phyloP scores from a whole-genome alignment of 2,888 invertebrate species.

The Deilephila porcellus region DNA sequence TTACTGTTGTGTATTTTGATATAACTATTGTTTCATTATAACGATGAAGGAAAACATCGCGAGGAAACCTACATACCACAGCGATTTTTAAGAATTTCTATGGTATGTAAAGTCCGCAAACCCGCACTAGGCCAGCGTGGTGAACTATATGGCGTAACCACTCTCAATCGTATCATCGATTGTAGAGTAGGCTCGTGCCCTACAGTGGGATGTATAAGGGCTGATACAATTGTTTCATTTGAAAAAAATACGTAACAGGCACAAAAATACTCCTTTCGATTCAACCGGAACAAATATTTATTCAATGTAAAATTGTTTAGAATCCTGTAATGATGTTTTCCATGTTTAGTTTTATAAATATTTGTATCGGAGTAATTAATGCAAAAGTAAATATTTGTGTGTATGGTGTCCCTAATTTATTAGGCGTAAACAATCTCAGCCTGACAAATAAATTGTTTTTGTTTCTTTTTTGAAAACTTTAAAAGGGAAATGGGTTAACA shows the following conservation, averaged over 20 bases:
- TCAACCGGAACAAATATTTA: background rate
- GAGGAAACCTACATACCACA: too few species aligned
- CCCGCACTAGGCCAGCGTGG: too few species aligned
- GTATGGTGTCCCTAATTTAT: background rate
- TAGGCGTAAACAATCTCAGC: background rate
- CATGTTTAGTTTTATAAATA: background rate
- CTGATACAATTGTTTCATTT: background rate
- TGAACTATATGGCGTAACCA: too few species aligned
- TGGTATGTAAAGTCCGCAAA: too few species aligned
- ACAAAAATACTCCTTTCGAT: background rate
- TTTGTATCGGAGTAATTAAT: background rate
- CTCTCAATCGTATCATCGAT: too few species aligned
- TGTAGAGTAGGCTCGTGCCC: too few species aligned
- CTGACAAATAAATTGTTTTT: too few species aligned
- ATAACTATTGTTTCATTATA: background rate
- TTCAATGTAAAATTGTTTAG: background rate
- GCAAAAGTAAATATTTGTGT: background rate
- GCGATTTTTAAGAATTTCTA: too few species aligned
- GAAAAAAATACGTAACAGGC: background rate
- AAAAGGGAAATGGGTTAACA: constrained; percentile 13
- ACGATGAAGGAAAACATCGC: too few species aligned
- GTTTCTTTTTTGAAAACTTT: too few species aligned
- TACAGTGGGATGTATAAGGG: too few species aligned
- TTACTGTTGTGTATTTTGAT: background rate
- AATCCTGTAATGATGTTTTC: background rate